These are phyloP conservation scores for Aulostomus chinensis DNA, from an alignment of 2,797 vertebrate genomes.

Conservation along the genomic window DNA sequence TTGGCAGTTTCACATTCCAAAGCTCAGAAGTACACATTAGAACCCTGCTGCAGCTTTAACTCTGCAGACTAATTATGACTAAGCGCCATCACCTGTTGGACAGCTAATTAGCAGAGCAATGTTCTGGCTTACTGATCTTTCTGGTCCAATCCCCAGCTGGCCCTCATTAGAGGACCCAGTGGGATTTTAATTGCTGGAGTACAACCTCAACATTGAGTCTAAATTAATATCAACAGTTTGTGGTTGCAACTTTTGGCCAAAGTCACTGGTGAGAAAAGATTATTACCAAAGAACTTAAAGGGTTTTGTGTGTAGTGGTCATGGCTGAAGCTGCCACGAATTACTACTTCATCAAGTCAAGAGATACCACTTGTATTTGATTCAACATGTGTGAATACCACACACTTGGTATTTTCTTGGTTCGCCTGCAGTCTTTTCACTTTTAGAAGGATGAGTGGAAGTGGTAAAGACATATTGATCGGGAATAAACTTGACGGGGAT, in stretches of 20 bases:
- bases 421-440: too few relatives aligned
- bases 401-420: too few relatives aligned
- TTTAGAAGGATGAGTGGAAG: too few relatives aligned
- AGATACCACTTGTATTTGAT: too few relatives aligned
- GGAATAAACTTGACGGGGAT: too few relatives aligned
- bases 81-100: constrained; percentile 43
- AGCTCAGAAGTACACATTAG: too few relatives aligned
- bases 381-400: too few relatives aligned
- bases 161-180: constrained; percentile 29
- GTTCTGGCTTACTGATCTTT: constrained; percentile 37
- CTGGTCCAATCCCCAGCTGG: constrained; percentile 14
- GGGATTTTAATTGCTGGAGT: constrained; percentile 61
- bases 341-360: too few relatives aligned
- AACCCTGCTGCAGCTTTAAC: constrained; percentile 22
- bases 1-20: too few relatives aligned
- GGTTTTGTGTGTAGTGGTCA: too few relatives aligned
- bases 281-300: constrained; percentile 20
- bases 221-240: constrained; percentile 44
- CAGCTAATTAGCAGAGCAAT: constrained; percentile 59
- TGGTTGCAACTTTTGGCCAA: constrained; percentile 36
- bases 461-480: too few relatives aligned
- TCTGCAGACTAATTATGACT: constrained; percentile 43
- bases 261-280: constrained; percentile 42
- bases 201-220: constrained; percentile 28
- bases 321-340: too few relatives aligned